A percentile compares a stretch with the other conserved stretches of the same genome.
Conservation (phyloP, 2,888 invertebrate genomes). For the Pseudoips prasinana region DNA sequence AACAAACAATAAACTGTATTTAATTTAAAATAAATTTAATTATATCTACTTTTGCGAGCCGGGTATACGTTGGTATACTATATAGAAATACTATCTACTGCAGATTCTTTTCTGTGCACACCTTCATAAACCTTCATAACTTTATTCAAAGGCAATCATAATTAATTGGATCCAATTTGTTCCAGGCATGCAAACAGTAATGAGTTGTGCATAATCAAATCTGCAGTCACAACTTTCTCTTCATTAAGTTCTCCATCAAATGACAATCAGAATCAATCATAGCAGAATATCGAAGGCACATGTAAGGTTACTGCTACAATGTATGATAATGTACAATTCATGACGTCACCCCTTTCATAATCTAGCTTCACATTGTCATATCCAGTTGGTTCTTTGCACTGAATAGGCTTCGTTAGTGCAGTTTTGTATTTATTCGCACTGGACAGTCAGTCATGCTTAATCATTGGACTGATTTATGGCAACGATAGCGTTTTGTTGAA, state of each 20-base stretch:
- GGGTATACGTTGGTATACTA: too few species aligned
- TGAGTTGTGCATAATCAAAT: conserved; percentile 22
- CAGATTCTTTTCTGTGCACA: too few species aligned
- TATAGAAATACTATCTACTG: too few species aligned
- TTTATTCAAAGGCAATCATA: conserved; percentile 7
- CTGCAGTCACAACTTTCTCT: conserved; percentile 26
- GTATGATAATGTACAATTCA: conserved; percentile 31
- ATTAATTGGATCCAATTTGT: conserved; percentile 25
- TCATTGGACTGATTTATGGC: conserved; percentile 58
- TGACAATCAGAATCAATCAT: conserved; percentile 46
- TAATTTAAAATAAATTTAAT: too few species aligned
- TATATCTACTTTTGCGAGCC: too few species aligned
- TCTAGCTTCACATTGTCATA: conserved; percentile 48
- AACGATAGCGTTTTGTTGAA: conserved; percentile 21
- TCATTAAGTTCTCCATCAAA: conserved; percentile 35
- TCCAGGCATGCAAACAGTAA: conserved; percentile 10
- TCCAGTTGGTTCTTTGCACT: conserved; percentile 48
- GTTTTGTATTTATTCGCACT: conserved; percentile 59
- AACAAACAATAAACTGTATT: too few species aligned
- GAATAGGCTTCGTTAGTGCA: conserved; percentile 74
- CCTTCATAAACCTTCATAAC: conserved; percentile 1
- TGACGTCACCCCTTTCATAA: conserved; percentile 39
- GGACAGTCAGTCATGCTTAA: conserved; percentile 63
- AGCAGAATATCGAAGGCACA: conserved; percentile 15
- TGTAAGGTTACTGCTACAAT: conserved; percentile 14